Evolutionary conservation across 2,113 vertebrate species (phyloP).

Genomic region (Tetrao urogallus): DNA sequence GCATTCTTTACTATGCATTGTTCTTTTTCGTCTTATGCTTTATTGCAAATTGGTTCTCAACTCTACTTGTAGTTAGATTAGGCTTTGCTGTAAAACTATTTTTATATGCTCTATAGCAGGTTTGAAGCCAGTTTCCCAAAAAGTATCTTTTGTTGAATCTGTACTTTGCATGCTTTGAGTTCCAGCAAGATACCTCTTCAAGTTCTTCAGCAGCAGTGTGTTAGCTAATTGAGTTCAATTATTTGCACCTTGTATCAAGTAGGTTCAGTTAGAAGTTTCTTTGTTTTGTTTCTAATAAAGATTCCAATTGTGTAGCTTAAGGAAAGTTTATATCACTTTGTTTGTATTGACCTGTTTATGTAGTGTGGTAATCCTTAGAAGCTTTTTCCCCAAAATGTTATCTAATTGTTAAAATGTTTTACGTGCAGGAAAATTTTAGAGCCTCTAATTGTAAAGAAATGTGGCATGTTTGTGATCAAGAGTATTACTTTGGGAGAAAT

Average conservation of each 20-base stretch:
- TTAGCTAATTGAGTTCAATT: constrained; percentile 3
- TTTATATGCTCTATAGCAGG: not conserved
- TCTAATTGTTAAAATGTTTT: not conserved
- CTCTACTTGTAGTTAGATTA: not conserved
- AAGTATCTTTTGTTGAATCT: not conserved
- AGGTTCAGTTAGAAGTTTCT: not conserved
- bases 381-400: not conserved
- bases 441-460: not conserved
- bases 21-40: not conserved
- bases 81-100: not conserved
- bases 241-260: not conserved
- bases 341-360: not conserved
- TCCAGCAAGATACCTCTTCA: constrained; percentile 9
- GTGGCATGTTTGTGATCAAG: not conserved
- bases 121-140: not conserved
- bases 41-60: not conserved
- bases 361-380: not conserved
- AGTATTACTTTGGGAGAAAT: not conserved
- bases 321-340: not conserved
- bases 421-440: not conserved
- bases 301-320: not conserved
- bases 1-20: not conserved
- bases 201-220: not conserved
- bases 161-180: not conserved
- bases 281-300: not conserved